These are phyloP conservation scores for Aleiodes leptofemur DNA, from an alignment of 2,888 invertebrate species.

Conservation along the genomic window DNA sequence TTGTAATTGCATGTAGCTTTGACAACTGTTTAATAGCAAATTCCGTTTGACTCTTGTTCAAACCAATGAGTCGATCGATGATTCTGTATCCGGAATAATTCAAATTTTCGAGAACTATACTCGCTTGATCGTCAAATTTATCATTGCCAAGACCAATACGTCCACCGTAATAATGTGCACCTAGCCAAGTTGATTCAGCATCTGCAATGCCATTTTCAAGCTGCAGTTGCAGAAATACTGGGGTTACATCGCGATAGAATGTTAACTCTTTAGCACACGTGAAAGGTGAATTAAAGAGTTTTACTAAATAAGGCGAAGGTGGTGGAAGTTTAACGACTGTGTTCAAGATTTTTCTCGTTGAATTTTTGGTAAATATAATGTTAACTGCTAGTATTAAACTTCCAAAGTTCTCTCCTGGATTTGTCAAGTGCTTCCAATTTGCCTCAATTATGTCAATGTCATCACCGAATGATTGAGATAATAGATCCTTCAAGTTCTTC, in stretches of 20 bases:
- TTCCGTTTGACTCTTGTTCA: constrained; percentile 65
- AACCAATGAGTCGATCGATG: constrained; percentile 66
- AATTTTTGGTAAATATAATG: constrained; percentile 54
- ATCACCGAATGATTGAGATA: constrained; percentile 60
- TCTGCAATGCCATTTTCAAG: constrained; percentile 60
- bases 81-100: constrained; percentile 64
- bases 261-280: constrained; percentile 70
- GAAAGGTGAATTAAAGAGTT: constrained; percentile 70
- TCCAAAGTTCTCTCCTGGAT: constrained; percentile 73
- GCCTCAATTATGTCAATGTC: constrained; percentile 60
- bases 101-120: constrained; percentile 70
- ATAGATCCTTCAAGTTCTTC: constrained; percentile 61
- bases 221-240: constrained; percentile 63
- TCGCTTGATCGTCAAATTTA: constrained; percentile 67
- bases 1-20: constrained; percentile 66
- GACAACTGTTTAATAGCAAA: constrained; percentile 67
- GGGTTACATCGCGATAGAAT: constrained; percentile 67
- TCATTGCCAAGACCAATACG: constrained; percentile 63
- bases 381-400: constrained; percentile 69
- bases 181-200: constrained; percentile 61
- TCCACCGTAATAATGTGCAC: constrained; percentile 68
- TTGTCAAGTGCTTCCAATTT: constrained; percentile 70
- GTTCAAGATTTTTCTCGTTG: constrained; percentile 60
- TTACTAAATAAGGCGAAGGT: constrained; percentile 64
- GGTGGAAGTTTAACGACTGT: constrained; percentile 72